Evolutionary conservation across 2,888 invertebrate species (phyloP), one percentile per base, ranked within the genome.

Genomic region (Andrena fulva): DNA sequence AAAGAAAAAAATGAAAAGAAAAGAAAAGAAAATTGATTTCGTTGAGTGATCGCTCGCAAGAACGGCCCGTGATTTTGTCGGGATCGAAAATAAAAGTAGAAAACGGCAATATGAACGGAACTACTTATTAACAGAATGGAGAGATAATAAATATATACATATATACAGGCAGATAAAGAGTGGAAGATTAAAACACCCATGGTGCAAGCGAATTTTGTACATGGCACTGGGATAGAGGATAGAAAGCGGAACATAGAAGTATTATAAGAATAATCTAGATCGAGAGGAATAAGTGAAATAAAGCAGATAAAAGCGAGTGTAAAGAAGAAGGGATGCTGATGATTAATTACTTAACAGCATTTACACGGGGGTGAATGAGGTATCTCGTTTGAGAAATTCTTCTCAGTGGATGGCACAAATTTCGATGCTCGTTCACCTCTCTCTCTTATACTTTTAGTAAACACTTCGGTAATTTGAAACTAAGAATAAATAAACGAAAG

Each of bases 181-280:
- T 69, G 60, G 66, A 70, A 10, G 59, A 31, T 42, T 48, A 67
- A 48, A 52, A 90, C 86, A 90, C 91, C 92, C 92, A 93, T 91
- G 92, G 89, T 89, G 92, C 91, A 91, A 92, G 91, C 89, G 89
- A 90, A 91, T 84, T 86, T 77, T 84, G 68, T 85, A 76, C 84
- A 88, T 86, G 91, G 92, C 92, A 92, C 92, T 92, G 92, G 91
- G 92, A 92, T 91, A 85, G 85, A 84, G 85, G 90, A 81, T 83
- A 78, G 87, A 75, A 79, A 87, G 89, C 85, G 84, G 62, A 76
- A 68, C 24, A 77, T 71, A 83, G 73, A 87, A 87, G 80, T 83
- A 90, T 86, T 84, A 79, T 87, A 89, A 89, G 82, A 81, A 77
- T 84, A 81, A 72, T 80, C 78, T 82, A 79, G 75, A 85, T 76